Evolutionary conservation across 2,888 invertebrate genomes (phyloP).

Genomic region (Spatulosminthurus flaviceps): DNA sequence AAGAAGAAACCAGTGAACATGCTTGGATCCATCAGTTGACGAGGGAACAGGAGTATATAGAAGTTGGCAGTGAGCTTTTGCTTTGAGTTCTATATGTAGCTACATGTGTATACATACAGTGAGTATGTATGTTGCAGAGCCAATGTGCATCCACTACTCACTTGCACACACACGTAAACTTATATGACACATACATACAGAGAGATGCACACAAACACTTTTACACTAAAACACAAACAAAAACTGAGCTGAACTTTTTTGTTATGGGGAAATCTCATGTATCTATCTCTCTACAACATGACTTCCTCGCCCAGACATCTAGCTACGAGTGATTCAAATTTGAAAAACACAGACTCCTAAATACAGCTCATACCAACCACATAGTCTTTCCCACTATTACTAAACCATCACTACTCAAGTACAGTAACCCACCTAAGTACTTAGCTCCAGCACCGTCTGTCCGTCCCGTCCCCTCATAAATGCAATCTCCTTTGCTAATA

Average conservation of each 20-base stretch:
- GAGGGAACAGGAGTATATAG: no score
- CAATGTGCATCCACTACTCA: constrained; percentile 1
- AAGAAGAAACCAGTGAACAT: not conserved
- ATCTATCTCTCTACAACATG: constrained; percentile 4
- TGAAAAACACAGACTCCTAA: constrained; percentile 18
- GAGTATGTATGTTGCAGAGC: not conserved
- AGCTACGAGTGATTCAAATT: constrained; percentile 22
- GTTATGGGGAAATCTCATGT: not conserved
- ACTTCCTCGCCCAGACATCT: constrained; percentile 2
- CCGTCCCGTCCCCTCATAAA: no score
- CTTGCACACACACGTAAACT: not conserved
- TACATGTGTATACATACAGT: no score
- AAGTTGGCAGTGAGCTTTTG: no score
- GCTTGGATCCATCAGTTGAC: constrained; percentile 2
- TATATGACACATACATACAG: no score
- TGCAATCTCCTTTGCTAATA: no score
- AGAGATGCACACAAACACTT: no score
- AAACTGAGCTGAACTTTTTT: not conserved
- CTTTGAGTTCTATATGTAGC: no score
- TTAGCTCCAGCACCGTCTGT: no score
- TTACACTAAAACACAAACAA: constrained; percentile 6
- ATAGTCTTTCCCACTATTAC: not conserved
- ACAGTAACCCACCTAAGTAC: no score
- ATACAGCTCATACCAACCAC: constrained; percentile 1
- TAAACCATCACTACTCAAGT: no score